These are phyloP conservation scores for Hyppa rectilinea DNA, from an alignment of 2,888 invertebrate species.

Conservation along the genomic window DNA sequence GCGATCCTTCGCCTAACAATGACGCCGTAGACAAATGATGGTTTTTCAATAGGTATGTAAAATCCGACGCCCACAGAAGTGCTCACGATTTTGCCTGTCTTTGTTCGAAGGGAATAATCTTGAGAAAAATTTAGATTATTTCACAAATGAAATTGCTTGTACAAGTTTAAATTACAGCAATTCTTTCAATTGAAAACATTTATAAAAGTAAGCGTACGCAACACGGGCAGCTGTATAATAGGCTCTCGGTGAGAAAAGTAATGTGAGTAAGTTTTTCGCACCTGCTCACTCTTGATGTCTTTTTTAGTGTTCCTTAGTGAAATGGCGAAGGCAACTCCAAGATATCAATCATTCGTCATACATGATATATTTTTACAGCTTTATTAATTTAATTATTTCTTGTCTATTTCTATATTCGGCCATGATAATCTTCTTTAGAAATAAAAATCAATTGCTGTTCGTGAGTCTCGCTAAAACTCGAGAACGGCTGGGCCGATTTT, in stretches of 20 bases:
- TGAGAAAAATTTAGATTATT: slow-evolving; percentile 58
- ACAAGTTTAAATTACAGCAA: slow-evolving; percentile 79
- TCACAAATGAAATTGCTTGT: slow-evolving; percentile 73
- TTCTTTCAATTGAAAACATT: slow-evolving; percentile 79
- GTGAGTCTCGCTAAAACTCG: no score
- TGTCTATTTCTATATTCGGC: slow-evolving; percentile 9
- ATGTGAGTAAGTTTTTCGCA: slow-evolving; percentile 79
- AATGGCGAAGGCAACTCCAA: slow-evolving; percentile 44
- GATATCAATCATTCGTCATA: slow-evolving; percentile 30
- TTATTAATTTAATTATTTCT: background rate
- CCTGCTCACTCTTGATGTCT: slow-evolving; percentile 79
- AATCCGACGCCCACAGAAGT: slow-evolving; percentile 21
- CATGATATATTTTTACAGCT: background rate
- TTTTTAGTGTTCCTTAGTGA: slow-evolving; percentile 64
- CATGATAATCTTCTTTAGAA: no score
- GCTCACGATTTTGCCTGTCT: slow-evolving; percentile 37
- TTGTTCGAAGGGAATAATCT: slow-evolving; percentile 49
- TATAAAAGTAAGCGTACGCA: slow-evolving; percentile 73
- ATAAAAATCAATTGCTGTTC: no score
- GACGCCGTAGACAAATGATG: slow-evolving; percentile 38
- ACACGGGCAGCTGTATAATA: slow-evolving; percentile 77
- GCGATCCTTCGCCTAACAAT: slow-evolving; percentile 30
- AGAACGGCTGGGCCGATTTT: no score
- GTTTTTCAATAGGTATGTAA: slow-evolving; percentile 44
- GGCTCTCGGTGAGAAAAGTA: slow-evolving; percentile 75